Percentiles rank a stretch among this genome's conserved stretches.
phyloP scores from a whole-genome alignment of 2,113 vertebrate genomes.

The Xiphophorus hellerii region DNA sequence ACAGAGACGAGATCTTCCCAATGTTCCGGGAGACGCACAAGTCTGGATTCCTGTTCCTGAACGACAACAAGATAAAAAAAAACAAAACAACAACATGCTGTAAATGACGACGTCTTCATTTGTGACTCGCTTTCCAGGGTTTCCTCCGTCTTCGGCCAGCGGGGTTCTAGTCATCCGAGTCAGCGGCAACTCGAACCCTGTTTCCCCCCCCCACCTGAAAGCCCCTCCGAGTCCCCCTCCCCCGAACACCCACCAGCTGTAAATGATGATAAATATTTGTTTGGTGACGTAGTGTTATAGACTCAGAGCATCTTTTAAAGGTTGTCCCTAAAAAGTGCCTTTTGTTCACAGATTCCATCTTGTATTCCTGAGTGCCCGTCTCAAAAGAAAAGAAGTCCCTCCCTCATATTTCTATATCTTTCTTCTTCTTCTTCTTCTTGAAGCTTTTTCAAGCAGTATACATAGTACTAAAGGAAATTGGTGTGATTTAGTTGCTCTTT shows the following conservation, averaged over 20 bases:
- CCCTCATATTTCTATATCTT: slow-evolving; percentile 79
- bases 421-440: slow-evolving; percentile 77
- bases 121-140: not conserved
- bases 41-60: slow-evolving; percentile 19
- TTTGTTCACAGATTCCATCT: slow-evolving; percentile 86
- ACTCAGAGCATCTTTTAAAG: slow-evolving; percentile 86
- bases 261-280: slow-evolving; percentile 85
- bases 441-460: slow-evolving; percentile 86
- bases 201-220: not conserved
- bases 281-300: slow-evolving; percentile 85
- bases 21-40: slow-evolving; percentile 71
- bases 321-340: slow-evolving; percentile 87
- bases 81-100: not conserved
- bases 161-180: slow-evolving; percentile 8
- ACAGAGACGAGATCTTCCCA: slow-evolving; percentile 76
- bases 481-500: slow-evolving; percentile 88
- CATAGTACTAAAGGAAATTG: slow-evolving; percentile 88
- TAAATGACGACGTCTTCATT: not conserved
- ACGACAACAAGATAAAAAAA: not conserved
- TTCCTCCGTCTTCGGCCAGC: slow-evolving; percentile 26
- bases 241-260: slow-evolving; percentile 65
- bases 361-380: slow-evolving; percentile 83
- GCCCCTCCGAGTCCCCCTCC: not conserved
- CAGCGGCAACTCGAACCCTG: slow-evolving; percentile 32
- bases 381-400: slow-evolving; percentile 75